Evolutionary conservation across 2,797 vertebrate species (phyloP), one percentile per base, ranked within the genome.

Genomic region (Prionace glauca): DNA sequence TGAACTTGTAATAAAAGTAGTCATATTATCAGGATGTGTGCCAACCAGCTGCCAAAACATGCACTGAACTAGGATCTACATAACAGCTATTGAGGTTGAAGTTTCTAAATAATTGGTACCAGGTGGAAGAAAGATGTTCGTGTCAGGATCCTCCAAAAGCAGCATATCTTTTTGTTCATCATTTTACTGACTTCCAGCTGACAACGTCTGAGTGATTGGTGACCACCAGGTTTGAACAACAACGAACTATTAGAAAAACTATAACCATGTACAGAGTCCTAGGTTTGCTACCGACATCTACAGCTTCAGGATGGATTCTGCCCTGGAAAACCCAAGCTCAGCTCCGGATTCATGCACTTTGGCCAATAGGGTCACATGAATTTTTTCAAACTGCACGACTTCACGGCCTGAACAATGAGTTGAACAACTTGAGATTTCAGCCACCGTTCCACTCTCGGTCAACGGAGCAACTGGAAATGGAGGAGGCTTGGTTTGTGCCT

Each of bases 61-160:
- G 29, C 88, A 91, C 7, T 91, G 88, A 91, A 62, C 16, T 60
- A 24, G 86, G 16, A 81, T 20, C 14, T 20, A 24, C 81, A 84
- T 3, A 45, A 45, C 18, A 16, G 56, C 88, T 65, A 62, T 36
- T 91, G 88, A 65, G 88, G 32, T 29, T 65, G 88, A n/a, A 65
- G 29, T 91, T 91, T 65, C 56, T n/a, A 62, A 91, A 91, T 91
- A 67, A 91, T 91, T 91, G 60, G 32, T 36, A 91, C n/a, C 60
- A 67, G 88, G 7, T 91, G 88, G 60, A 91, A 62, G 56, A 36
- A 65, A 18, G 88, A 62, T 8, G 14, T 65, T 32, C 1, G 60
- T 29, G 88, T 29, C 32, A 91, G 60, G 29, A 65, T 91, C 60
- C 65, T 62, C 62, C 18, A 65, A 65, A 62, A 16, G 32, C 7